Evolutionary conservation across 2,888 invertebrate species (phyloP).

Genomic region (Lepetodrilus schrolli): DNA sequence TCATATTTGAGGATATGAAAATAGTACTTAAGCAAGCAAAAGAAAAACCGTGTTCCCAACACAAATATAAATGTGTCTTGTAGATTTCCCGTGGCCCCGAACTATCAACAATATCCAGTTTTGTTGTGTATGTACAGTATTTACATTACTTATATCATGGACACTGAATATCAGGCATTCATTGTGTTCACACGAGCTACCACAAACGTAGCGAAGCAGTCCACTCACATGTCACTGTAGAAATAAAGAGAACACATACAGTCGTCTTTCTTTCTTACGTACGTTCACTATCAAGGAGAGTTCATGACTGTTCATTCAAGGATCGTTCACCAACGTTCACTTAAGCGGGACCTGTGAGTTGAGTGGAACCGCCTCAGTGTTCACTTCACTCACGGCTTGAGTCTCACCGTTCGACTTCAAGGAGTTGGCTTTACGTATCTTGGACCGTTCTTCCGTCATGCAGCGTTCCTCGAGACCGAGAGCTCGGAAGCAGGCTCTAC

Average conservation of each 20-base stretch:
- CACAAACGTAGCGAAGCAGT: too few relatives aligned
- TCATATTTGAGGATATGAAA: not conserved
- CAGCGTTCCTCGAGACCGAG: constrained; percentile 50
- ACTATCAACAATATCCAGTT: constrained; percentile 11
- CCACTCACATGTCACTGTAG: too few relatives aligned
- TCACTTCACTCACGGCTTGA: constrained; percentile 33
- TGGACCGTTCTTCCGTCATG: constrained; percentile 41
- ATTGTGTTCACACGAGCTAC: too few relatives aligned
- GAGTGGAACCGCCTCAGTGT: constrained; percentile 47
- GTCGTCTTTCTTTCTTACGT: not conserved
- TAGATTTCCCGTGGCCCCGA: constrained; percentile 21
- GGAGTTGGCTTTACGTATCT: constrained; percentile 40
- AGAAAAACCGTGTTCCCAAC: not conserved
- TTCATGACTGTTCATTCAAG: not conserved
- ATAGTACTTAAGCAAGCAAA: not conserved
- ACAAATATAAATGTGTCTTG: constrained; percentile 9
- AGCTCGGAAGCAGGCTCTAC: constrained; percentile 64
- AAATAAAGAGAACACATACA: too few relatives aligned
- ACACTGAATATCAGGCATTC: too few relatives aligned
- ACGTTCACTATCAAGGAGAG: too few relatives aligned
- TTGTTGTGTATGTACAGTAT: constrained; percentile 6
- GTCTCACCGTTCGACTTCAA: constrained; percentile 41
- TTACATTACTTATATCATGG: not conserved
- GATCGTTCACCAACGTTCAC: not conserved
- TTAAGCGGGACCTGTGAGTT: constrained; percentile 33